Base-by-base conservation (phyloP, 2,797 vertebrate species). In the Lutjanus campechanus region DNA sequence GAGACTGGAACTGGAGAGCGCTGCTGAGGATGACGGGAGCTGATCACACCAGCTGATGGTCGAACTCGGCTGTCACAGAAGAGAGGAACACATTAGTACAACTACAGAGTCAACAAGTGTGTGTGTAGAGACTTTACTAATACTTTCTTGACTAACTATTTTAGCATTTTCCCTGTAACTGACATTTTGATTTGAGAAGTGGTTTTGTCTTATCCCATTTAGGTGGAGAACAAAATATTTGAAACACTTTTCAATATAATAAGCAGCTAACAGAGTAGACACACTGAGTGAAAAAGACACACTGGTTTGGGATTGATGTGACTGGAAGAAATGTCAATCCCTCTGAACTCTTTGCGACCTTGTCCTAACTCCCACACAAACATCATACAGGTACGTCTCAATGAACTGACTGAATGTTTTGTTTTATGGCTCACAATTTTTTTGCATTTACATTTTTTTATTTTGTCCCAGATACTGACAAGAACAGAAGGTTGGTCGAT, bases 1-100 rank as follows among this genome's bases (percentile, higher is more conserved):
- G 54, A 94, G 90, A 41, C 88, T 93, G 82, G 93, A 90, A 64
- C 22, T 85, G 77, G 91, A 87, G 51, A 94, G 90, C 5, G 91
- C 73, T 36, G 93, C 87, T 1, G 94, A 92, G 51, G 94, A 92
- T 0, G 94, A 72, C 0, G 94, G 94, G 36, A 94, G 92, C 87
- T 94, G 94, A 75, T 93, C 92, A 8, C 94, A 95, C 94, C 93
- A 95, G 77, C 85, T 94, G 88, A 94, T 94, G 91, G 93, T 93
- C 3, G 93, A 92, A 84, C 87, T 95, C 5, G 93, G 93, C 93
- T 94, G 91, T 41, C 15, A 63, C 12, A 67, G 43, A 73, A 25
- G 40, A 65, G 15, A 75, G 15, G 15, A 64, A 47, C 0, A 20
- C n/a, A 0, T 19, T 66, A 25, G 70, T 7, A n/a, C n/a, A 7